Percentiles rank a stretch among this genome's conserved stretches.
phyloP scores from a whole-genome alignment of 2,888 invertebrate species.

The Cephus rjabovi region DNA sequence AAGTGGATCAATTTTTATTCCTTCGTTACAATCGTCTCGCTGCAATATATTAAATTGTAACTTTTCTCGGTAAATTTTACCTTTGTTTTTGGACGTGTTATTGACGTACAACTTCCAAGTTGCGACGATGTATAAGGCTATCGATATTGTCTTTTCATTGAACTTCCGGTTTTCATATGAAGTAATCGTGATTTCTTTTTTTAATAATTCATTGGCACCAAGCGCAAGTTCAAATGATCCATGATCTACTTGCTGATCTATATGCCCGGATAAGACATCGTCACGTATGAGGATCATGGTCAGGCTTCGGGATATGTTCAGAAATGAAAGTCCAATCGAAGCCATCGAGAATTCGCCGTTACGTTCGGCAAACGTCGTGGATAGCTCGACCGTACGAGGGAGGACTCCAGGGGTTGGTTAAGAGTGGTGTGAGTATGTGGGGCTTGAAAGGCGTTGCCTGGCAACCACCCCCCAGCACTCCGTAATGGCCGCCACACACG shows the following conservation, averaged over 20 bases:
- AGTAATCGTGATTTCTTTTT: background rate
- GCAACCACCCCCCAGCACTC: conserved; percentile 60
- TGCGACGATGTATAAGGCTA: background rate
- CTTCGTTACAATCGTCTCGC: background rate
- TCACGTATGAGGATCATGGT: background rate
- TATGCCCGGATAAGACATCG: background rate
- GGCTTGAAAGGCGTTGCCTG: conserved; percentile 57
- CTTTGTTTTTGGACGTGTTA: background rate
- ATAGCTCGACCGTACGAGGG: conserved; percentile 30
- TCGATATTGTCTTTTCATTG: background rate
- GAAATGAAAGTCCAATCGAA: background rate
- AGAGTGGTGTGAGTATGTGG: conserved; percentile 23
- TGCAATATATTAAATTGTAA: background rate
- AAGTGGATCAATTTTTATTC: background rate
- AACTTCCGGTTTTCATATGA: background rate
- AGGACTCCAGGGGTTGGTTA: conserved; percentile 54
- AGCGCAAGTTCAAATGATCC: background rate
- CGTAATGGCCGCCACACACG: conserved; percentile 45
- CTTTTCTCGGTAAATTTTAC: background rate
- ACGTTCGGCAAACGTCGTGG: conserved; percentile 21
- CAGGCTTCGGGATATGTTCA: background rate
- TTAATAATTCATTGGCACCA: background rate
- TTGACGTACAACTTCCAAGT: background rate
- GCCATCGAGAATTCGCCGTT: background rate
- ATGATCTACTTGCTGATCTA: background rate